phyloP scores from a whole-genome alignment of 2,888 invertebrate genomes.

The Scaptomyza reducta region DNA sequence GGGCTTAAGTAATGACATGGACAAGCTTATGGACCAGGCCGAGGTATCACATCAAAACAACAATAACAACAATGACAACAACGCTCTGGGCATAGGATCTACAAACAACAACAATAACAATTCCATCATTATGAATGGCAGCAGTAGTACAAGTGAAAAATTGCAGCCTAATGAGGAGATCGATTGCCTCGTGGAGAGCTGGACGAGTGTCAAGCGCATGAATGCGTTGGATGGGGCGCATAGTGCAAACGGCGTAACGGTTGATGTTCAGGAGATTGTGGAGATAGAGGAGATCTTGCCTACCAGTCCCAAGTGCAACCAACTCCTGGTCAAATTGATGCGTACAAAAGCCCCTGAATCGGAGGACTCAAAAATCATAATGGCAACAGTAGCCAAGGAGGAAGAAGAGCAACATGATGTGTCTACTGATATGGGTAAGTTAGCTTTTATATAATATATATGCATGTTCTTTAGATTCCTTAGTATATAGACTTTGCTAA shows the following conservation, averaged over 20 bases:
- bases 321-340: conserved; percentile 86
- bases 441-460: neutral
- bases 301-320: conserved; percentile 87
- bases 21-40: conserved; percentile 71
- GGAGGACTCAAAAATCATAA: conserved; percentile 73
- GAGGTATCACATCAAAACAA: conserved; percentile 64
- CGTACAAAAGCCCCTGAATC: conserved; percentile 70
- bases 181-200: conserved; percentile 79
- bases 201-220: conserved; percentile 80
- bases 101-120: conserved; percentile 56
- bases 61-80: conserved; percentile 50
- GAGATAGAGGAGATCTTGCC: conserved; percentile 87
- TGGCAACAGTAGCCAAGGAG: conserved; percentile 76
- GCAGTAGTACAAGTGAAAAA: conserved; percentile 63
- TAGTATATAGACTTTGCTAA: neutral
- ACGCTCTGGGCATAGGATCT: conserved; percentile 37
- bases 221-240: conserved; percentile 67
- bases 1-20: conserved; percentile 70
- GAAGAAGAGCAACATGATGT: conserved; percentile 61
- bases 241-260: conserved; percentile 38
- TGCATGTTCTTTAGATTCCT: too few species aligned
- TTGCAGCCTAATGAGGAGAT: conserved; percentile 76
- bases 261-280: conserved; percentile 64
- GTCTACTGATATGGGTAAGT: conserved; percentile 56
- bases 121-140: conserved; percentile 54